These are phyloP conservation scores for Takifugu bimaculatus DNA, from an alignment of 2,113 vertebrate genomes.

Conservation along the genomic window DNA sequence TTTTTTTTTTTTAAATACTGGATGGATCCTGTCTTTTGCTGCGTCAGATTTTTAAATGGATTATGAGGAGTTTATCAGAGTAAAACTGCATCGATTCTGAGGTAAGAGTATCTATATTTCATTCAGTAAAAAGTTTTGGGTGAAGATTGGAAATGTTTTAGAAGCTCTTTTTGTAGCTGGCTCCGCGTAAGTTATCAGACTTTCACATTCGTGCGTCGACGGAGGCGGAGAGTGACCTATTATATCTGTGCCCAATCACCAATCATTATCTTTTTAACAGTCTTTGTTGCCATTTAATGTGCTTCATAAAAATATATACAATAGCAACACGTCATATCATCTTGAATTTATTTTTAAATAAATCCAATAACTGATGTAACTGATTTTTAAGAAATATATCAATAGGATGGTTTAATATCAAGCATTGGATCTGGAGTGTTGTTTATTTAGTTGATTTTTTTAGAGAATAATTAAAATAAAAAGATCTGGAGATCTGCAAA, in stretches of 20 bases:
- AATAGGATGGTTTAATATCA: too few relatives aligned
- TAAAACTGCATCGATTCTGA: slow-evolving; percentile 18
- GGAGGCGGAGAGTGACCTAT: background rate
- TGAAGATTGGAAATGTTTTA: background rate
- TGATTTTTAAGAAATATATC: too few relatives aligned
- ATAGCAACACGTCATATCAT: too few relatives aligned
- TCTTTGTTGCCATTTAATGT: too few relatives aligned
- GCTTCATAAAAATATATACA: too few relatives aligned
- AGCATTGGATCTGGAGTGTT: too few relatives aligned
- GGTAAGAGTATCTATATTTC: slow-evolving; percentile 38
- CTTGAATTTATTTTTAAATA: too few relatives aligned
- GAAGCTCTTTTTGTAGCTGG: background rate
- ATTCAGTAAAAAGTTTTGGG: background rate
- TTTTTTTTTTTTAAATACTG: background rate
- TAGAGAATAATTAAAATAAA: background rate
- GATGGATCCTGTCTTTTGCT: background rate
- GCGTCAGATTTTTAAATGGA: slow-evolving; percentile 26
- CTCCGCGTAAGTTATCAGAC: background rate
- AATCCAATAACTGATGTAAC: too few relatives aligned
- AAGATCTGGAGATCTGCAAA: background rate
- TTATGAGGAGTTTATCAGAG: background rate
- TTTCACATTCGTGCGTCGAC: background rate
- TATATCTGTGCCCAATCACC: background rate
- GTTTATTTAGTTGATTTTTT: too few relatives aligned
- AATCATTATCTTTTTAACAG: background rate